Conservation (phyloP, 2,113 vertebrate species). For the Brachirus orientalis region DNA sequence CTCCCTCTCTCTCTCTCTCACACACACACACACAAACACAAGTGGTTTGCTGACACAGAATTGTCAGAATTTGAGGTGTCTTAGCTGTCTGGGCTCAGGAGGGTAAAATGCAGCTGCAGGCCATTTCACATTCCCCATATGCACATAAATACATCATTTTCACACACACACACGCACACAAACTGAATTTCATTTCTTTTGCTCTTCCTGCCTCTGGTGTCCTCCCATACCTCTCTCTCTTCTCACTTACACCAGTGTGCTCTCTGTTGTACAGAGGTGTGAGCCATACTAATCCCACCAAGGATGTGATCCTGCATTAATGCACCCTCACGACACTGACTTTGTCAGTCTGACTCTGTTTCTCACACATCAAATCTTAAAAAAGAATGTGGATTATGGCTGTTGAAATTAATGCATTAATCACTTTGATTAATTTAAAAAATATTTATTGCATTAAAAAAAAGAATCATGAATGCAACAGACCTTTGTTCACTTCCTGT, state of each 20-base stretch:
- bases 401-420: too few species aligned
- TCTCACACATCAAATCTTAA: too few species aligned
- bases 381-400: too few species aligned
- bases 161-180: not conserved
- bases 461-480: too few species aligned
- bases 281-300: slow-evolving; percentile 15
- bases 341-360: too few species aligned
- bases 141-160: not conserved
- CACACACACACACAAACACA: slow-evolving; percentile 14
- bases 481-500: too few species aligned
- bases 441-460: too few species aligned
- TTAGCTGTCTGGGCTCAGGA: slow-evolving; percentile 6
- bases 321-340: not conserved
- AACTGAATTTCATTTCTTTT: not conserved
- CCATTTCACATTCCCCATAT: slow-evolving; percentile 4
- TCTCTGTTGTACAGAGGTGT: not conserved
- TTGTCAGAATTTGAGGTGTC: slow-evolving; percentile 17
- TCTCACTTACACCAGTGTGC: slow-evolving; percentile 4
- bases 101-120: slow-evolving; percentile 14
- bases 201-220: not conserved
- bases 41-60: not conserved
- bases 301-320: not conserved
- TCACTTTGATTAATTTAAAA: too few species aligned
- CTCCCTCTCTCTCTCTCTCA: too few species aligned
- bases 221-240: not conserved